Evolutionary conservation across 1,140 invertebrate genomes (phyloP), one percentile per base, ranked within the genome.

Genomic region (Drosophila seguyi): DNA sequence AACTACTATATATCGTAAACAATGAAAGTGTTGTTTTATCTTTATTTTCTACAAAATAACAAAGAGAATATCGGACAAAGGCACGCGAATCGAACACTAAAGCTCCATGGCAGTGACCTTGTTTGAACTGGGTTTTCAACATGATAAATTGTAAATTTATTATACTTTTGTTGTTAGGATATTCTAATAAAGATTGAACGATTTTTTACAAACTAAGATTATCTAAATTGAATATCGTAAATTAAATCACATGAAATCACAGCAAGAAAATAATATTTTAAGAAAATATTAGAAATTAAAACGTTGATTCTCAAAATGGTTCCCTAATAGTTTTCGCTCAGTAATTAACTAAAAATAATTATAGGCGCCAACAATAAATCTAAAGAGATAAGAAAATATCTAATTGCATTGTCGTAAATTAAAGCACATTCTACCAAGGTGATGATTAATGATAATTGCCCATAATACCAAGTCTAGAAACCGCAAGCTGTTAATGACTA

Each of bases 1-100:
- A 66, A 38, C 31, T n/a, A 53, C 48, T 50, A 62, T 67, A 41
- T 72, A 72, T 72, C 48, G 63, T 82, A 76, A 82, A 44, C 47
- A 41, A 59, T 14, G n/a, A 75, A 53, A 67, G 25, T 38, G 29
- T 56, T 39, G 27, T 71, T 36, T 52, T 22, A 25, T 31, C 36
- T 31, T 69, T 69, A 25, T 47, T 56, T 59, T 56, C 2, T 14
- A 57, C 4, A 38, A 20, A 72, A 27, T 57, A 75, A 58, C 38
- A 65, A 42, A 20, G 57, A 50, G 55, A 45, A 31, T 59, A 56
- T 65, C 79, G 41, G 79, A 65, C 53, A 61, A 57, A 38, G 44
- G 50, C 58, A 75, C 57, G 50, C 48, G 50, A 44, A 44, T 75
- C 42, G 39, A 29, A 75, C 71, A 65, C 41, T 38, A 6, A 27